Base-by-base conservation (phyloP, 2,888 invertebrate genomes). In the Drosophila macrospina region DNA sequence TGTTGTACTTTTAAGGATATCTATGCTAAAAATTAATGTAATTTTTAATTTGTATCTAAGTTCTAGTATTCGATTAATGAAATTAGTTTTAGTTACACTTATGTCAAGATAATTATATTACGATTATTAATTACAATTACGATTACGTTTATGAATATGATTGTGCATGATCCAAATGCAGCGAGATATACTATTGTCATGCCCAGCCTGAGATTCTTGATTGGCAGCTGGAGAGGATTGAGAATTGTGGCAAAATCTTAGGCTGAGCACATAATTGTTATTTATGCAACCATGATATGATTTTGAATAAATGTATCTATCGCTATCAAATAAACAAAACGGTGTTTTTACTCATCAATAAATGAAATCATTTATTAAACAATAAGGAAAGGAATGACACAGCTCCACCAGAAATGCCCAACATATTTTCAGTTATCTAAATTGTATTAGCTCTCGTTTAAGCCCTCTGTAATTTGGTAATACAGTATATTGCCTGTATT, bases 401-500 rank as follows among this genome's bases (percentile, higher is more conserved):
- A 1, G 20, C 20, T 20, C 2, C 20, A 2, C 13, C 7, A n/a
- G 13, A 1, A 20, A 20, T 20, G 1, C 20, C 20, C n/a, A n/a
- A n/a, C n/a, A n/a, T n/a, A n/a, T n/a, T n/a, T n/a, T n/a, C n/a
- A n/a, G n/a, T n/a, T n/a, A 20, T 20, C 20, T 3, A 2, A 20
- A 20, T 20, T 20, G 1, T 20, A 20, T 20, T 20, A 20, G 3
- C 20, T 20, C 20, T 7, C 6, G 0, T 16, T n/a, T 13, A 91
- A 73, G 59, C 90, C 91, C 82, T 90, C 71, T 13, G 79, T 74
- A 59, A 92, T 78, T 91, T 93, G 89, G 91, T 94, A 92, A 74
- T 92, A 93, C 7, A 93, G 90, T 61, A 93, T 91, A 2, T 92
- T 93, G 5, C 92, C 92, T 48, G 93, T 93, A 3, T 92, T 83